phyloP scores from a whole-genome alignment of 2,888 invertebrate species.

The Acanthopleura granulata region DNA sequence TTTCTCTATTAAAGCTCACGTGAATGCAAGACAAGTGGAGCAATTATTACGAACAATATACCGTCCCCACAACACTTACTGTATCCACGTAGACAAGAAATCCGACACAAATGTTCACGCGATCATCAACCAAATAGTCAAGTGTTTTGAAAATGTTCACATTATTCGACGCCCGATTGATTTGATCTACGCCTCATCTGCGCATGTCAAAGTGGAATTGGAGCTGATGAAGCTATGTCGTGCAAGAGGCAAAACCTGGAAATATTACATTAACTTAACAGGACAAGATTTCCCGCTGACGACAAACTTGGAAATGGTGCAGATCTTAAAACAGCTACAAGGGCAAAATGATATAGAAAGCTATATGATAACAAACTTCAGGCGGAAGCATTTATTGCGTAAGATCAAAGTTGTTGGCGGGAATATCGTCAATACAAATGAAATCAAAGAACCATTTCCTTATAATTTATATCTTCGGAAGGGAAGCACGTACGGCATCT shows the following conservation, averaged over 20 bases:
- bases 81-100: constrained; percentile 63
- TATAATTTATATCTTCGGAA: constrained; percentile 44
- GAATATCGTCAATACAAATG: neutral
- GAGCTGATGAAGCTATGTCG: constrained; percentile 36
- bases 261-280: constrained; percentile 8
- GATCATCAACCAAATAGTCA: constrained; percentile 36
- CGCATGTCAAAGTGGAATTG: constrained; percentile 41
- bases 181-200: constrained; percentile 43
- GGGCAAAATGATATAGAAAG: constrained; percentile 5
- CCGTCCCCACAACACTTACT: constrained; percentile 63
- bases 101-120: constrained; percentile 35
- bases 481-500: constrained; percentile 61
- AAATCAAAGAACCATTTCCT: constrained; percentile 21
- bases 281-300: constrained; percentile 7
- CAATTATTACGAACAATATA: constrained; percentile 60
- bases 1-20: constrained; percentile 53
- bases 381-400: neutral
- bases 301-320: constrained; percentile 2
- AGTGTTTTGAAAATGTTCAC: constrained; percentile 55
- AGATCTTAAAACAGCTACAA: neutral
- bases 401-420: neutral
- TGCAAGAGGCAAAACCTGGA: neutral
- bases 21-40: constrained; percentile 48
- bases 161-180: constrained; percentile 41
- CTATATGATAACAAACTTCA: neutral